A percentile compares a stretch with the other conserved stretches of the same genome.
Conservation (phyloP, 2,888 invertebrate genomes). For the Drosophila neotestacea region DNA sequence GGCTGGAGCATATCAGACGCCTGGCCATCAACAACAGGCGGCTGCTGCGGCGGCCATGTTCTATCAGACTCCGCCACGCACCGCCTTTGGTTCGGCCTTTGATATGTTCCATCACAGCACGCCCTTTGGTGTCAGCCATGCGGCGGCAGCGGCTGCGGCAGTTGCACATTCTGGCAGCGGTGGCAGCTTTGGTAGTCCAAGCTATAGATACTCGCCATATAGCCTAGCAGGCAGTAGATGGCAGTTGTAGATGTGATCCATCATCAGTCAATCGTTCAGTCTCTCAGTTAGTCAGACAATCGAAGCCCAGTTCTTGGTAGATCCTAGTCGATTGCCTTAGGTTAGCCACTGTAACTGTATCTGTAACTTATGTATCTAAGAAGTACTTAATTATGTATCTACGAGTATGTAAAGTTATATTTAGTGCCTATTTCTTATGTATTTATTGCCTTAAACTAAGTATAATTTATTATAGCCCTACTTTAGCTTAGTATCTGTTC, state of each 20-base stretch:
- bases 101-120: constrained; percentile 86
- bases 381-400: constrained; percentile 42
- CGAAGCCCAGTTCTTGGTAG: constrained; percentile 27
- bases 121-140: constrained; percentile 84
- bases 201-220: constrained; percentile 85
- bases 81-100: constrained; percentile 84
- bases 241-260: constrained; percentile 77
- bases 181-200: constrained; percentile 84
- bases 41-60: constrained; percentile 83
- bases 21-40: constrained; percentile 77
- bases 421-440: constrained; percentile 74
- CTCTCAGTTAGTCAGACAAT: constrained; percentile 7
- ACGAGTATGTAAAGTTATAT: constrained; percentile 44
- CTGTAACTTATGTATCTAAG: constrained; percentile 29
- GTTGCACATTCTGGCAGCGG: constrained; percentile 79
- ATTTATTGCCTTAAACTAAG: constrained; percentile 75
- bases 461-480: constrained; percentile 63
- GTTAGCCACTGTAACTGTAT: constrained; percentile 21
- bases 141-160: constrained; percentile 80
- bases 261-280: constrained; percentile 17
- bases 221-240: constrained; percentile 84
- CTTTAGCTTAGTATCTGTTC: constrained; percentile 51
- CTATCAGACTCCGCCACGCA: constrained; percentile 85
- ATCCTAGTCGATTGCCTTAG: constrained; percentile 30
- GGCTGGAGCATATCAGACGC: constrained; percentile 77